Conservation (phyloP, 2,797 vertebrate genomes). For the Pristis pectinata region DNA sequence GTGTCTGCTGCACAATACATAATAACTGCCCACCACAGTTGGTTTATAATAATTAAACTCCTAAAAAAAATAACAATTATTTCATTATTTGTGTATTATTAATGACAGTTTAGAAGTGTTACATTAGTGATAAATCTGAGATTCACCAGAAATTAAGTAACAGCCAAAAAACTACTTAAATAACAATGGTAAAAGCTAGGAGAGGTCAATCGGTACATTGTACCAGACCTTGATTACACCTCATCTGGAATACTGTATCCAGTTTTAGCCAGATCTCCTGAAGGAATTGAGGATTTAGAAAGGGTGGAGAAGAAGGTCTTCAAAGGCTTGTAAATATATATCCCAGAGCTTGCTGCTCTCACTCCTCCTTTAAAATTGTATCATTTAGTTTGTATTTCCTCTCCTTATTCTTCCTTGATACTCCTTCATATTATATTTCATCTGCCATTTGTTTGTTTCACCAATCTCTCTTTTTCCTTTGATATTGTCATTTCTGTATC, state of each 20-base stretch:
- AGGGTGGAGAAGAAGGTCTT: background rate
- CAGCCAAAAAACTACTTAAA: background rate
- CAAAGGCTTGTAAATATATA: background rate
- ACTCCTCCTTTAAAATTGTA: background rate
- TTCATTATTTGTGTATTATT: background rate
- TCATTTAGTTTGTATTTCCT: background rate
- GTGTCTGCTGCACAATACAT: background rate
- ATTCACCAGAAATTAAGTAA: background rate
- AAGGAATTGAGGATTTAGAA: background rate
- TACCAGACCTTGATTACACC: background rate
- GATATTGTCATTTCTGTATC: background rate
- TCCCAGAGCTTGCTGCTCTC: background rate
- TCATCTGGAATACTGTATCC: background rate
- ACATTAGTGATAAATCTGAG: background rate
- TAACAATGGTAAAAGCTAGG: background rate
- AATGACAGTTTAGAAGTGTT: background rate
- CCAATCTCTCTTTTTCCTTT: too few relatives aligned
- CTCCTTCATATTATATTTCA: background rate
- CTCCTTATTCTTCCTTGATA: background rate
- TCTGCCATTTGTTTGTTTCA: too few relatives aligned
- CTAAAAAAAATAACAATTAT: background rate
- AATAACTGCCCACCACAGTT: background rate
- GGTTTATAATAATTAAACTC: background rate
- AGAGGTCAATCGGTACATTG: background rate
- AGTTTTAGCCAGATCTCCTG: background rate